Percentiles rank a stretch among this genome's conserved stretches.
phyloP scores from a whole-genome alignment of 2,888 invertebrate species.

The Brassicogethes aeneus region DNA sequence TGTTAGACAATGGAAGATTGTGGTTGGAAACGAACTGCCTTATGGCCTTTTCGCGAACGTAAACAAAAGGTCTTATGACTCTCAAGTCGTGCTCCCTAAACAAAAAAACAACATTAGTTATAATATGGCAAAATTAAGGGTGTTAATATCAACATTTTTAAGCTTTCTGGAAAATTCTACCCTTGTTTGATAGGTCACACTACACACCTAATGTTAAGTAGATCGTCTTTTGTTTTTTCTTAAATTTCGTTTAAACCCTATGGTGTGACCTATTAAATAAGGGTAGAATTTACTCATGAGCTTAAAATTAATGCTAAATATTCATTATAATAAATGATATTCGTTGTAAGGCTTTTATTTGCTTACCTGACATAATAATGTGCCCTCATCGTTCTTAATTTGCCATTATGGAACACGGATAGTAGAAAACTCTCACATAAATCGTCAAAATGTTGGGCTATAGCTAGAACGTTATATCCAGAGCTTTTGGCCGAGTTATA shows the following conservation, averaged over 20 bases:
- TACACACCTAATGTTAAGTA: no score
- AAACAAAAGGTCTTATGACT: conserved; percentile 79
- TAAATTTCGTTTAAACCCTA: no score
- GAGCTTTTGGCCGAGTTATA: conserved; percentile 66
- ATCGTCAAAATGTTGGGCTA: conserved; percentile 81
- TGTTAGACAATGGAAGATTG: conserved; percentile 53
- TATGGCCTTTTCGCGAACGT: conserved; percentile 69
- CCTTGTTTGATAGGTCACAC: no score
- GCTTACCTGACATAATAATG: conserved; percentile 66
- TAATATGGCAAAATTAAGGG: conserved; percentile 1
- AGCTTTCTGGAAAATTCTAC: no score
- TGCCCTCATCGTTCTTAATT: conserved; percentile 67
- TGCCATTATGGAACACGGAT: conserved; percentile 73
- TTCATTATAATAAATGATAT: no score
- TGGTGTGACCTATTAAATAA: no score
- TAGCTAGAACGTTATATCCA: conserved; percentile 78
- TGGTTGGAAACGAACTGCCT: conserved; percentile 65
- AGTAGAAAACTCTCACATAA: conserved; percentile 74
- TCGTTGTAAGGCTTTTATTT: background rate
- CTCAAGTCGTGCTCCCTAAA: conserved; percentile 69
- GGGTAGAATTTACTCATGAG: no score
- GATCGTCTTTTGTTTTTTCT: no score
- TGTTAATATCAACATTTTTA: no score
- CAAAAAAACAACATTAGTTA: conserved; percentile 15
- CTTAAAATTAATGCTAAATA: no score